Base-by-base conservation (phyloP, 1,140 invertebrate genomes). In the Philopotamus ludificatus region DNA sequence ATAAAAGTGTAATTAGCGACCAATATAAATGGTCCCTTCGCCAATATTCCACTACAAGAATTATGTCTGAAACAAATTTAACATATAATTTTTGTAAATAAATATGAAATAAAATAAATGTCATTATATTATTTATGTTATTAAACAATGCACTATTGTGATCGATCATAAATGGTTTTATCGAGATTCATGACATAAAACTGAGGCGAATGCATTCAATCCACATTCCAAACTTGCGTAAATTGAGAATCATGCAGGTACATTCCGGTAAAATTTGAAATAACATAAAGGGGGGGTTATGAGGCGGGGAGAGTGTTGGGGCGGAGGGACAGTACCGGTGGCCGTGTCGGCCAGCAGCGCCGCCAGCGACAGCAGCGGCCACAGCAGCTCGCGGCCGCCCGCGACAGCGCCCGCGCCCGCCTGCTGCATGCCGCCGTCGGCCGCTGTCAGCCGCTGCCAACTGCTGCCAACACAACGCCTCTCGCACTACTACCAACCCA, bases 21-120 rank as follows among this genome's bases (percentile, higher is more conserved):
- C 78, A 81, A 65, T 70, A 70, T 59, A 73, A 67, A 53, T 77
- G 72, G 54, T 73, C 76, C 65, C 74, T 71, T 23, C 73, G 66
- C 70, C 77, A 78, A 70, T 81, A 81, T 65, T 77, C 69, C 58
- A 73, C 64, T 53, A 76, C 74, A 50, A 79, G 73, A n/a, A 63
- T 45, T 15, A 68, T 49, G 50, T 55, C 69, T 70, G 25, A 44
- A 28, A 59, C 8, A 12, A 58, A 58, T 28, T 18, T 41, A 57
- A 18, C 7, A 41, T 57, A 23, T 41, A n/a, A n/a, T n/a, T n/a
- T n/a, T n/a, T n/a, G 12, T 34, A 34, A 34, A 34, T 7, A 34
- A 34, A 34, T 7, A 34, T 34, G 28, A 7, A 34, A 34, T 12
- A 34, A 34, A 34, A 34, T 34, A 34, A n/a, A n/a, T n/a, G n/a